phyloP scores from a whole-genome alignment of 2,888 invertebrate species.

The Volucella inflata region DNA sequence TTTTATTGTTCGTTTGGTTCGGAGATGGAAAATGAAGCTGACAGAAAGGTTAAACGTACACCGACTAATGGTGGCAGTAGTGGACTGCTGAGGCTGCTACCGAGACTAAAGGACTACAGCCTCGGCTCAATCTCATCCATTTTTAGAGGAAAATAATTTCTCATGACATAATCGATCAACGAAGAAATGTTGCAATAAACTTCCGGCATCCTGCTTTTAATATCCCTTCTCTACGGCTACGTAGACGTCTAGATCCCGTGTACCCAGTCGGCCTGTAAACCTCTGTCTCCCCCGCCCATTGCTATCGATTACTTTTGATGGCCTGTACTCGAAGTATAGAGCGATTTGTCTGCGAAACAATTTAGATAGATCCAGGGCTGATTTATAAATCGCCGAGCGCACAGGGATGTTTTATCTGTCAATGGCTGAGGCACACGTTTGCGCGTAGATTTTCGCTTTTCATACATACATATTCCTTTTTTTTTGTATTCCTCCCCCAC shows the following conservation, averaged over 20 bases:
- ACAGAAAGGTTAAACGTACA: conserved; percentile 72
- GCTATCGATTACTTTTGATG: conserved; percentile 69
- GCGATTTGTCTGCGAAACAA: conserved; percentile 71
- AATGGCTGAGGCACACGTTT: conserved; percentile 34
- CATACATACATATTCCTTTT: background rate
- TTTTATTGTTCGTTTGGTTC: conserved; percentile 70
- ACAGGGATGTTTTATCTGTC: conserved; percentile 60
- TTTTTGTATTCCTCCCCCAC: background rate
- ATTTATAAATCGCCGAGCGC: conserved; percentile 53
- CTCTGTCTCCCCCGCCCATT: background rate
- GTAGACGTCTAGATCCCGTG: conserved; percentile 22
- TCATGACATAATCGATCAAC: conserved; percentile 73
- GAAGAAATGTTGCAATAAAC: conserved; percentile 70
- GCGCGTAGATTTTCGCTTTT: background rate
- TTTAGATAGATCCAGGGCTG: conserved; percentile 70
- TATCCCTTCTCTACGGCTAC: conserved; percentile 53
- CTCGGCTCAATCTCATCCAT: conserved; percentile 10
- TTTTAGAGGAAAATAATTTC: conserved; percentile 57
- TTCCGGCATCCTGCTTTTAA: conserved; percentile 55
- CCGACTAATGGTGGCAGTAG: background rate
- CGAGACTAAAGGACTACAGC: too few relatives aligned
- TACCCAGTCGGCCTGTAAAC: too few relatives aligned
- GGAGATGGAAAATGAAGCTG: conserved; percentile 66
- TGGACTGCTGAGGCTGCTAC: background rate
- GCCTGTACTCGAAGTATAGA: conserved; percentile 5